These are phyloP conservation scores for Albula glossodonta DNA, from an alignment of 2,113 vertebrate species.

Conservation along the genomic window DNA sequence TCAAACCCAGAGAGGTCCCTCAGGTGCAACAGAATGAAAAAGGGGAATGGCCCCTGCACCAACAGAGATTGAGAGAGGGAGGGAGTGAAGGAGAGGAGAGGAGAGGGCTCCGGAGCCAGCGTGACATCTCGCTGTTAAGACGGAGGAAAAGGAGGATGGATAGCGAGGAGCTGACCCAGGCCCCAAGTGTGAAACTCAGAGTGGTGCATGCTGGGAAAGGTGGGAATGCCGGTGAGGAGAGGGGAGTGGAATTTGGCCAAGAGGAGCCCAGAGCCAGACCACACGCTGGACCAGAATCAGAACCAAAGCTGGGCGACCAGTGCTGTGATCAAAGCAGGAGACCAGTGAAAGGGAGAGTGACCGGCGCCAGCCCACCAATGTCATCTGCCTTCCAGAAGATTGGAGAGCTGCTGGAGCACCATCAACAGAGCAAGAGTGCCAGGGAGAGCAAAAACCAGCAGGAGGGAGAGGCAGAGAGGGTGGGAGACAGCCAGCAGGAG, in stretches of 20 bases:
- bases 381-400: not conserved
- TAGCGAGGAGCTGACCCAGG: not conserved
- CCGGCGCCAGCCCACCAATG: not conserved
- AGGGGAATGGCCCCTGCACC: not conserved
- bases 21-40: not conserved
- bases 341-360: not conserved
- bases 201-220: not conserved
- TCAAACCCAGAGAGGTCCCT: not conserved
- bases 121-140: not conserved
- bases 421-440: not conserved
- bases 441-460: too few relatives aligned
- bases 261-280: not conserved
- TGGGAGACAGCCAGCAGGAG: too few relatives aligned
- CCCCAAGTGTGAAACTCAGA: not conserved
- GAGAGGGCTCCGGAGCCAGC: not conserved
- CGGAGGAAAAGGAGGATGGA: constrained; percentile 6
- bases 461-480: not conserved
- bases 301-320: not conserved
- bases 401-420: not conserved
- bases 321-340: not conserved
- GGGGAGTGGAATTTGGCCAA: too few relatives aligned
- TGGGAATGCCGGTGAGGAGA: not conserved
- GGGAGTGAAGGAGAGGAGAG: not conserved
- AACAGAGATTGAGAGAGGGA: constrained; percentile 15
- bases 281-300: not conserved